Evolutionary conservation across 1,140 invertebrate genomes (phyloP).

Genomic region (Oryzaephilus surinamensis): DNA sequence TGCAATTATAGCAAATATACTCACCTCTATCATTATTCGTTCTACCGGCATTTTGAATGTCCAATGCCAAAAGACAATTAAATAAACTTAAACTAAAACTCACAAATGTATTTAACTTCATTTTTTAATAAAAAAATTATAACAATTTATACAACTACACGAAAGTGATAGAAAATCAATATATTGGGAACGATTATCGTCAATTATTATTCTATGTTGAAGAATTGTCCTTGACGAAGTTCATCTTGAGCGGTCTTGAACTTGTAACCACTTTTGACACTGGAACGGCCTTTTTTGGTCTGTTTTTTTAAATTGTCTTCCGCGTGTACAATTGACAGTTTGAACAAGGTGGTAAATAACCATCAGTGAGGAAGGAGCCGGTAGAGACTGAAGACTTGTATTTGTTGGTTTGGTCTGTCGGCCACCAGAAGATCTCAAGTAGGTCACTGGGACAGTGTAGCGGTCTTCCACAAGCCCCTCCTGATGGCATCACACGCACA

Average conservation of each 20-base stretch:
- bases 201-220: too few relatives aligned
- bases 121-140: slow-evolving; percentile 5
- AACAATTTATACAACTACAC: too few relatives aligned
- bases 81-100: slow-evolving; percentile 12
- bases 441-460: slow-evolving; percentile 31
- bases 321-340: too few relatives aligned
- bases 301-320: too few relatives aligned
- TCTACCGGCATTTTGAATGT: slow-evolving; percentile 2
- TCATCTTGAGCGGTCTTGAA: too few relatives aligned
- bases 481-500: slow-evolving; percentile 19
- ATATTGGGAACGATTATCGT: too few relatives aligned
- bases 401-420: slow-evolving; percentile 26
- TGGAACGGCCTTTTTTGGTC: too few relatives aligned
- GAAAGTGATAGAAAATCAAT: too few relatives aligned
- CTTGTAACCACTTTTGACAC: too few relatives aligned
- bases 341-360: slow-evolving; percentile 8
- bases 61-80: slow-evolving; percentile 7
- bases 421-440: slow-evolving; percentile 27
- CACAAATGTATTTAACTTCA: slow-evolving; percentile 12
- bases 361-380: slow-evolving; percentile 15
- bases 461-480: slow-evolving; percentile 18
- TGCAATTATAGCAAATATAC: too few relatives aligned
- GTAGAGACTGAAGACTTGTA: slow-evolving; percentile 27
- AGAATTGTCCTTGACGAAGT: slow-evolving; percentile 3
- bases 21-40: too few relatives aligned